These are phyloP conservation scores for Oryzaephilus surinamensis DNA, from an alignment of 1,140 invertebrate genomes.

Conservation along the genomic window DNA sequence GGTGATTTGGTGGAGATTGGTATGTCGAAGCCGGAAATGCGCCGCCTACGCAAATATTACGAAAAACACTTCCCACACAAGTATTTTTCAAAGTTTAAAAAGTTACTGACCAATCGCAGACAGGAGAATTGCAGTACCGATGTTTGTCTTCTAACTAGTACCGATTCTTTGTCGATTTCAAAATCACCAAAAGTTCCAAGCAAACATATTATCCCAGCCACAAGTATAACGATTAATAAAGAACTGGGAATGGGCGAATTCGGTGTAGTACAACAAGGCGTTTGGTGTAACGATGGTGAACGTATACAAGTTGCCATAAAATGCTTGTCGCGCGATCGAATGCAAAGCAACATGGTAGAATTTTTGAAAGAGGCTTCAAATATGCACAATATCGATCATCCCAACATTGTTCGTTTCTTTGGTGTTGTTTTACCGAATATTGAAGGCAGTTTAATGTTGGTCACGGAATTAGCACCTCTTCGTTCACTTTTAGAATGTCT, in stretches of 20 bases:
- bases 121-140: constrained; percentile 21
- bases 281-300: constrained; percentile 93
- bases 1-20: constrained; percentile 85
- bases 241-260: constrained; percentile 94
- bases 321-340: constrained; percentile 82
- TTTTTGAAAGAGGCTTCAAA: constrained; percentile 97
- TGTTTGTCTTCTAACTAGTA: constrained; percentile 20
- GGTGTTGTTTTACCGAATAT: constrained; percentile 89
- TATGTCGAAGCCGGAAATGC: constrained; percentile 90
- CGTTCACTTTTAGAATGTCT: constrained; percentile 91
- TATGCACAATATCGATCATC: constrained; percentile 95
- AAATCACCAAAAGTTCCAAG: constrained; percentile 54
- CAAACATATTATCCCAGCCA: constrained; percentile 92
- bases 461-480: constrained; percentile 90
- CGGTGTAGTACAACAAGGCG: constrained; percentile 93
- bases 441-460: constrained; percentile 81
- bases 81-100: constrained; percentile 85
- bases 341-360: constrained; percentile 92
- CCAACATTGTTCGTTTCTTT: constrained; percentile 92
- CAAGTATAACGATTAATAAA: constrained; percentile 88
- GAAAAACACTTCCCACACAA: constrained; percentile 88
- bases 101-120: constrained; percentile 40
- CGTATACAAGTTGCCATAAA: constrained; percentile 83
- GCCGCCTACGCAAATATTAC: constrained; percentile 85
- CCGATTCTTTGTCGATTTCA: constrained; percentile 23